phyloP scores from a whole-genome alignment of 2,888 invertebrate genomes.

The Drosophila anceps region DNA sequence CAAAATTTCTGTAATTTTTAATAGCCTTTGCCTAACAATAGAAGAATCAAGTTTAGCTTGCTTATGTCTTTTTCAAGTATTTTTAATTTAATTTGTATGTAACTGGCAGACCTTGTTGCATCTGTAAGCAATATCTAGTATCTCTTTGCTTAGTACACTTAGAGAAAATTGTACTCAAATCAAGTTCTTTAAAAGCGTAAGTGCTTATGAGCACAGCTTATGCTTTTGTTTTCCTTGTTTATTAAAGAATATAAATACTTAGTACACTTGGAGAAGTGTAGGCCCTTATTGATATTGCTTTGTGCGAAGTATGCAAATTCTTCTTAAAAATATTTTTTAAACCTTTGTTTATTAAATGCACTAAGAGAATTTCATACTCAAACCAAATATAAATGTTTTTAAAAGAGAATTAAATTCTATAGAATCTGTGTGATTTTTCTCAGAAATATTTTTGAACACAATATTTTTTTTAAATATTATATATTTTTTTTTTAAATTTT shows the following conservation, averaged over 20 bases:
- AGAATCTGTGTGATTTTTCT: too few species aligned
- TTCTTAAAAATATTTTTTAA: neutral
- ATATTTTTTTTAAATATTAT: too few species aligned
- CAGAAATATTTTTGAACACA: too few species aligned
- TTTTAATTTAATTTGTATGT: neutral
- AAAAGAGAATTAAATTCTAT: too few species aligned
- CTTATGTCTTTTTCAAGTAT: neutral
- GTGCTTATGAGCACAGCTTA: neutral
- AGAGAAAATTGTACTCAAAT: neutral
- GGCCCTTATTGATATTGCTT: too few species aligned
- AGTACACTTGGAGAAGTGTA: too few species aligned
- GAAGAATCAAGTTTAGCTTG: neutral
- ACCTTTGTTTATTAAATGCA: neutral
- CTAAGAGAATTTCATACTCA: neutral
- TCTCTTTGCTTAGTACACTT: constrained; percentile 4
- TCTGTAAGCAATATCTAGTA: neutral
- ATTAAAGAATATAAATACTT: neutral
- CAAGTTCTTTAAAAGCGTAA: neutral
- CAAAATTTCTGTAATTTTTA: neutral
- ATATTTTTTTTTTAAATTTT: too few species aligned
- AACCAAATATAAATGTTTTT: too few species aligned
- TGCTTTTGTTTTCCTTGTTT: neutral
- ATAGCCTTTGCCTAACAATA: neutral
- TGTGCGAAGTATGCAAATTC: too few species aligned
- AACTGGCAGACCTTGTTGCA: neutral